Evolutionary conservation across 1,140 invertebrate species (phyloP).

Genomic region (Lepidurus arcticus): DNA sequence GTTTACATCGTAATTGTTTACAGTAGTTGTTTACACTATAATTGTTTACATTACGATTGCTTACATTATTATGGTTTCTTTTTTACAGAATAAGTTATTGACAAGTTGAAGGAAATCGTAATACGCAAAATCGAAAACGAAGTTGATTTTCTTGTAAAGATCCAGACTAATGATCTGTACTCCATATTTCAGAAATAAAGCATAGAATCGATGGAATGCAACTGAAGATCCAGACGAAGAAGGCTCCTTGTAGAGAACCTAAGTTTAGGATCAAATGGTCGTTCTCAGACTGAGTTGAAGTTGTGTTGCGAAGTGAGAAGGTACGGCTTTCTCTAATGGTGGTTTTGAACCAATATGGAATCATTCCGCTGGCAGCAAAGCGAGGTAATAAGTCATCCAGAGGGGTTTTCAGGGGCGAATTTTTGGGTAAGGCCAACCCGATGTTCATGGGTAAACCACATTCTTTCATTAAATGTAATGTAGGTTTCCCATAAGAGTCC

Average conservation of each 20-base stretch:
- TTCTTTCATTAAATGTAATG: constrained; percentile 11
- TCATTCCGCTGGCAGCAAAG: background rate
- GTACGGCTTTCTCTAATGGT: background rate
- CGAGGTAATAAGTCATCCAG: background rate
- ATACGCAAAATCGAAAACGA: too few relatives aligned
- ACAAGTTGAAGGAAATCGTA: too few relatives aligned
- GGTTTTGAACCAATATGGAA: background rate
- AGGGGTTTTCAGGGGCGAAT: background rate
- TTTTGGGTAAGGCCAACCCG: background rate
- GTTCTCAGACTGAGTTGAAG: background rate
- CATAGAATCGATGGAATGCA: background rate
- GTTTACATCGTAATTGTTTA: background rate
- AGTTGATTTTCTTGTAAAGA: too few relatives aligned
- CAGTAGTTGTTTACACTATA: background rate
- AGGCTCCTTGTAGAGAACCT: background rate
- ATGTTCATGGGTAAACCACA: constrained; percentile 1
- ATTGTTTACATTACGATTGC: background rate
- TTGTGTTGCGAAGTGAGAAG: background rate
- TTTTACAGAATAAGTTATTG: too few relatives aligned
- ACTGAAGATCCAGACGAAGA: background rate
- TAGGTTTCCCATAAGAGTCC: background rate
- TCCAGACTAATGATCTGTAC: too few relatives aligned
- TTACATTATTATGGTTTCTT: too few relatives aligned
- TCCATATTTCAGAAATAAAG: background rate
- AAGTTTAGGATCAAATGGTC: background rate